Base-by-base conservation (phyloP, 2,113 vertebrate species). In the Glaucidium brasilianum region DNA sequence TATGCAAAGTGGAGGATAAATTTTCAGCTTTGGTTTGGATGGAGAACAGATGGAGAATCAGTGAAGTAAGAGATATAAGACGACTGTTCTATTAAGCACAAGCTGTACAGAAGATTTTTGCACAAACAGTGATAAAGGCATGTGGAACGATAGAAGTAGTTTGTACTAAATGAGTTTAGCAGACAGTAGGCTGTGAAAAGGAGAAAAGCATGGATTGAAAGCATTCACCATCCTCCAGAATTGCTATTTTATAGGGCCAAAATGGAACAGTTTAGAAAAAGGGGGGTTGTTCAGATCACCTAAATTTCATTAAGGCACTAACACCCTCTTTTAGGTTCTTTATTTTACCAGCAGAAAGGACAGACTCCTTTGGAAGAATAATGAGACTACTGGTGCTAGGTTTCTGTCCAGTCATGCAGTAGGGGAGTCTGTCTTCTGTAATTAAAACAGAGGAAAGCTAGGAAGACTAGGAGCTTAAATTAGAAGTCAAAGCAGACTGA, bases 41-140 rank as follows among this genome's bases (percentile, higher is more conserved):
- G 49, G 58, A 90, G 92, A 96, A 96, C 94, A 95, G 94, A 96
- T 96, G 94, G 92, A 90, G 87, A 88, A 95, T 79, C 85, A 69
- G 71, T 41, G 62, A 84, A 95, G 93, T 34, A 81, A 89, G 86
- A 96, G 84, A 79, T 85, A 39, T 13, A 89, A 82, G 49, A 87
- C 0, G 5, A 72, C 74, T 83, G 69, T 92, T 93, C 90, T 92
- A 95, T 94, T 96, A 96, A 95, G 96, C 85, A 96, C 96, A 96
- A 93, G 93, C 90, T 94, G 90, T 95, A 95, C 90, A 62, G 91
- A 94, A 92, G 74, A 58, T 56, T 85, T 92, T 76, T 92, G 85
- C 62, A 93, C 62, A 72, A 94, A 82, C 78, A 88, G 62, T 67
- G 85, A 76, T 49, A 90, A 94, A 95, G 41, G 43, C 94, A 68